Evolutionary conservation across 2,888 invertebrate species (phyloP), one percentile per base, ranked within the genome.

Genomic region (Calameuta pallipes): DNA sequence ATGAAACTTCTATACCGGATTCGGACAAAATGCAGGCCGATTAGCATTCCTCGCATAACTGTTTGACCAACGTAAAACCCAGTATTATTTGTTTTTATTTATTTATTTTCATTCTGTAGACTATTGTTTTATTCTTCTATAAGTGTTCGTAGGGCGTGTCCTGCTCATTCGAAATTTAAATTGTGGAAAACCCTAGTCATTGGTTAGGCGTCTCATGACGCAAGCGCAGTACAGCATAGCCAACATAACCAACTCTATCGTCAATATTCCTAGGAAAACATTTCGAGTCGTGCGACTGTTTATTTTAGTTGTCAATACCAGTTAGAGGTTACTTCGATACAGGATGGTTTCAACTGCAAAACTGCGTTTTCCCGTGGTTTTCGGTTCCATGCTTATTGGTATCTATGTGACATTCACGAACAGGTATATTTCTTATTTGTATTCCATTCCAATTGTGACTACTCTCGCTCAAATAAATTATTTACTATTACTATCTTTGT

Each of bases 141-240:
- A n/a, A 70, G 33, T 30, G n/a, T 70, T 6, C 70, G 70, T 31
- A 71, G 71, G 71, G 71, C 15, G 31, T 31, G 71, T 71, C 71
- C 1, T 33, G 71, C 71, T 71, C 71, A 71, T 71, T 71, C 33
- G 71, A 31, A 71, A 33, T 71, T 71, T 71, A 71, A 71, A 71
- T 71, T 71, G 6, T 4, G 71, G 31, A 71, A 71, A 71, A 34
- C 71, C 71, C 71, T 34, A 31, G 71, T 71, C 71, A 71, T 71
- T 71, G 71, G 71, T 11, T 31, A 71, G 13, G 33, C 71, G 12
- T 3, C 56, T 56, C 23, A 23, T 71, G 71, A 71, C 71, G 71
- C 71, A 71, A 30, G 56, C 56, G 56, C 56, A 41, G 15, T 15
- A 41, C 41, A 41, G 41, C 41, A 41, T 15, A 56, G 9, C 56